Evolutionary conservation across 2,797 vertebrate species (phyloP).

Genomic region (Lates japonicus): DNA sequence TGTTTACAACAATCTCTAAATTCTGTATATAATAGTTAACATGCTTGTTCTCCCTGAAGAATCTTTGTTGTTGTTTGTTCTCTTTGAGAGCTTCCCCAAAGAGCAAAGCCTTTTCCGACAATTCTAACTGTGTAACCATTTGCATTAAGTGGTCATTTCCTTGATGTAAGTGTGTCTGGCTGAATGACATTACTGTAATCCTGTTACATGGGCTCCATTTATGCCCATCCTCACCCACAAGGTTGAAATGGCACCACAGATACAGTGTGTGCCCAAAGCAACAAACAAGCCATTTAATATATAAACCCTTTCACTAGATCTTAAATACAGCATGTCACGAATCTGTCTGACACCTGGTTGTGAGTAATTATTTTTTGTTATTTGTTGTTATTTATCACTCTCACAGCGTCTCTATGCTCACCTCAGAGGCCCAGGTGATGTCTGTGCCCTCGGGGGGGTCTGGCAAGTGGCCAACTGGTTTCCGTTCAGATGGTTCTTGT

Average conservation of each 20-base stretch:
- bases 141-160: conserved; percentile 58
- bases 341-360: conserved; percentile 49
- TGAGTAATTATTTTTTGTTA: conserved; percentile 57
- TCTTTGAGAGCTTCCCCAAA: conserved; percentile 25
- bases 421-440: conserved; percentile 54
- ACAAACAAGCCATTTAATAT: not conserved
- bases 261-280: conserved; percentile 3
- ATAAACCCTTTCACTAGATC: not conserved
- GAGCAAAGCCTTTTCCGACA: conserved; percentile 1
- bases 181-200: conserved; percentile 44
- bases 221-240: not conserved
- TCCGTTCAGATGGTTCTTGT: conserved; percentile 49
- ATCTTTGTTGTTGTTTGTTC: conserved; percentile 26
- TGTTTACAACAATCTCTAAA: not conserved
- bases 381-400: conserved; percentile 50
- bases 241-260: conserved; percentile 11
- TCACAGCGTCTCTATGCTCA: conserved; percentile 9
- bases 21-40: not conserved
- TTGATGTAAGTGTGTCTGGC: conserved; percentile 34
- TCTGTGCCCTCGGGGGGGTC: conserved; percentile 53
- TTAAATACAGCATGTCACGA: conserved; percentile 26
- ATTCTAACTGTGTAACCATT: conserved; percentile 29
- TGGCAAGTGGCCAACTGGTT: conserved; percentile 47
- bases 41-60: not conserved
- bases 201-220: conserved; percentile 17